Evolutionary conservation across 2,797 vertebrate species (phyloP), one percentile per base, ranked within the genome.

Genomic region (Sebastes itinus): DNA sequence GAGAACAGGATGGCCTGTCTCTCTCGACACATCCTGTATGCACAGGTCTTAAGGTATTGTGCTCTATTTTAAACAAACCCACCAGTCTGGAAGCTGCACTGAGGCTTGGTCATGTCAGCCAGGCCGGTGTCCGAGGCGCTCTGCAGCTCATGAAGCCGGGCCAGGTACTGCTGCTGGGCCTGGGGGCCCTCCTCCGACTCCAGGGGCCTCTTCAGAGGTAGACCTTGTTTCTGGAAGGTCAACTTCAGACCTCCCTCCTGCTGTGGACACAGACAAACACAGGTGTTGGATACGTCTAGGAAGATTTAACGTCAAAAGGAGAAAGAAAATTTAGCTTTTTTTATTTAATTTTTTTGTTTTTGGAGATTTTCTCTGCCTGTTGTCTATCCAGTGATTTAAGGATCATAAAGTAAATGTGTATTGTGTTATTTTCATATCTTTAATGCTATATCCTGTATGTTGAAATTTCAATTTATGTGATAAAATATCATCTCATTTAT

Each of bases 141-240:
- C 92, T 99, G 98, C 35, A 99, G 96, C 80, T 99, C 99, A 22
- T 97, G 97, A 1, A 99, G 96, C 16, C 97, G 96, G 72, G 98
- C 96, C 84, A 99, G 95, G 92, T 98, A 99, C 86, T 99, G 98
- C 92, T 99, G 99, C 92, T 99, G 98, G 64, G 97, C 97, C 72
- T 97, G 87, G 3, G 94, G 93, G 66, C 96, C 95, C 86, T 99
- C 99, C 69, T 99, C 99, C 0, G 92, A 90, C 66, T 99, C 98
- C 82, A 97, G 94, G 6, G 97, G 96, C 80, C 98, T 97, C 94
- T 99, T 99, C 87, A 98, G 95, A 85, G 97, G 96, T 84, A 96
- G 89, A 63, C 97, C 98, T 94, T 99, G 98, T 95, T 99, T 99
- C 95, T 99, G 99, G 96, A 99, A 99, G 90, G 98, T 99, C 94